phyloP scores from a whole-genome alignment of 2,888 invertebrate species.

The Trachelus troglodyta region DNA sequence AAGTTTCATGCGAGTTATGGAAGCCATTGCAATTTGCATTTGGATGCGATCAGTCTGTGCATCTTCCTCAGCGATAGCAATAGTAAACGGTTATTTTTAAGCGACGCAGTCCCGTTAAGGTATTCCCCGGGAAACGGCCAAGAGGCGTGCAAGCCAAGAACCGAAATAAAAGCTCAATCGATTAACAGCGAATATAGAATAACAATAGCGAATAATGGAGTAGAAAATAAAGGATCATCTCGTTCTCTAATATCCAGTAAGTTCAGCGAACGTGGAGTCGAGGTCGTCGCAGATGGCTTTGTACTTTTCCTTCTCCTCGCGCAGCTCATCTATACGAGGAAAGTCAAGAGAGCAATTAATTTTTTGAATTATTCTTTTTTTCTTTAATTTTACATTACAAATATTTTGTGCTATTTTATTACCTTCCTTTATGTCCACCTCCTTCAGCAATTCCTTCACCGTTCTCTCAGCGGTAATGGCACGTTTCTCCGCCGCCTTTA shows the following conservation, averaged over 20 bases:
- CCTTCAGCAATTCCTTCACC: constrained; percentile 57
- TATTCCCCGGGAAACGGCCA: constrained; percentile 35
- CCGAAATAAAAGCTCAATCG: constrained; percentile 33
- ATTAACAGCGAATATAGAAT: constrained; percentile 28
- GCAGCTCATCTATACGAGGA: constrained; percentile 69
- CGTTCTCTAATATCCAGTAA: constrained; percentile 74
- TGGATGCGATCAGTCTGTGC: neutral
- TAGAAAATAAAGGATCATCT: constrained; percentile 28
- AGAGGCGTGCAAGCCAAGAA: constrained; percentile 27
- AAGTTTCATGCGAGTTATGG: neutral
- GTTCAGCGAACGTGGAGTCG: constrained; percentile 80
- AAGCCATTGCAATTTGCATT: neutral
- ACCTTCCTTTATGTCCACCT: constrained; percentile 63
- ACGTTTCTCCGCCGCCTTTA: constrained; percentile 62
- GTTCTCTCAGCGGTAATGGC: constrained; percentile 59
- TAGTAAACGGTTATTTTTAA: constrained; percentile 37
- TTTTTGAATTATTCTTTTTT: neutral
- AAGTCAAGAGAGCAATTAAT: neutral
- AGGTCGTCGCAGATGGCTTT: constrained; percentile 82
- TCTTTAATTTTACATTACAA: neutral
- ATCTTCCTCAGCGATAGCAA: neutral
- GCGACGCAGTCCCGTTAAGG: constrained; percentile 36
- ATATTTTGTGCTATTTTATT: constrained; percentile 4
- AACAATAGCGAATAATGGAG: constrained; percentile 22
- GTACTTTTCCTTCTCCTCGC: constrained; percentile 81